Evolutionary conservation across 2,888 invertebrate genomes (phyloP), one percentile per base, ranked within the genome.

Genomic region (Drosophila austrosaltans): DNA sequence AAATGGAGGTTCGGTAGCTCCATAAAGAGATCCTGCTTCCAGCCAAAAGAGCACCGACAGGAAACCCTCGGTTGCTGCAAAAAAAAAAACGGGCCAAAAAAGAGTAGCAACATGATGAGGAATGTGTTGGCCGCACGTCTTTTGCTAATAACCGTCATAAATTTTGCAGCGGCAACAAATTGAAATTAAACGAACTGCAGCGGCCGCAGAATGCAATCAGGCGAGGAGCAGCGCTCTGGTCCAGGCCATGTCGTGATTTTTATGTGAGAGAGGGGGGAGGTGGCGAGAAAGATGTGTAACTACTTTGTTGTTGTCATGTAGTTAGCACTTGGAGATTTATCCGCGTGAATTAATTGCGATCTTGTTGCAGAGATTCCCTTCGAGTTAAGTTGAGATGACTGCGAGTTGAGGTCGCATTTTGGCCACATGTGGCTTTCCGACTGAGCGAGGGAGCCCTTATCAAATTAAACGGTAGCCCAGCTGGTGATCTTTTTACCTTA

Each of bases 231-330:
- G 36, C 1, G 10, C 69, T 42, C 66, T 69, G 69, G 58, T 67
- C 42, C 64, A 63, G 57, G 71, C 72, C 48, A 48, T 36, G 48
- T 84, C 84, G 89, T 87, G 87, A 83, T 84, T 84, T 81, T 81
- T 3, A 71, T 83, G 79, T 81, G 2, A 48, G 20, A 28, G 39
- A 25, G n/a, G 5, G 12, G 64, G 10, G 28, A 5, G 6, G 39
- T 61, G 65, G 30, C 7, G 61, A 59, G 65, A 71, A 70, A 78
- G 69, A 72, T 67, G 79, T 89, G 82, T 82, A 86, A 82, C 87
- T 88, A 91, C 91, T 92, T 92, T 92, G 92, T 92, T 92, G 92
- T 92, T 92, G 92, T 92, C 92, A 92, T 92, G 92, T 91, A 92
- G 92, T 92, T 92, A 92, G 91, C 92, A 92, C 92, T 91, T 91